Conservation (phyloP, 2,888 invertebrate species). For the Elmis aenea region DNA sequence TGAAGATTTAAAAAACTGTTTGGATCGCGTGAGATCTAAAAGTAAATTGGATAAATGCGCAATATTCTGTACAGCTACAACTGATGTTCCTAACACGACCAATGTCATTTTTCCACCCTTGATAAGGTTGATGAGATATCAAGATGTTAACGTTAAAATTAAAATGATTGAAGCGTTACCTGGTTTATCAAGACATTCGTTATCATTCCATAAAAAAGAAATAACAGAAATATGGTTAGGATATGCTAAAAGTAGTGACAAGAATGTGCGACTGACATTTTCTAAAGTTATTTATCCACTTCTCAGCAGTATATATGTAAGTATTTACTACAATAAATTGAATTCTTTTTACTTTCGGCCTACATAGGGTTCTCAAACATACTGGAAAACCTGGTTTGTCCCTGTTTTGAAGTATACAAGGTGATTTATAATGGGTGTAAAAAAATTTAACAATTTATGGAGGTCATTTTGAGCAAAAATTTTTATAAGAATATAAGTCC, state of each 20-base stretch:
- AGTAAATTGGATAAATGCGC: no score
- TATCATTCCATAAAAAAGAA: slow-evolving; percentile 41
- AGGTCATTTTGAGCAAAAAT: no score
- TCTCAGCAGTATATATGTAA: slow-evolving; percentile 35
- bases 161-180: slow-evolving; percentile 41
- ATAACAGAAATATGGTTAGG: slow-evolving; percentile 43
- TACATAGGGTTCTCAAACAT: no score
- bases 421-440: no score
- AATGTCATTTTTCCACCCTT: slow-evolving; percentile 1
- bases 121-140: background rate
- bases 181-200: slow-evolving; percentile 45
- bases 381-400: no score
- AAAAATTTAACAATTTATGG: no score
- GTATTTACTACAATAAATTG: slow-evolving; percentile 5
- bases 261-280: slow-evolving; percentile 39
- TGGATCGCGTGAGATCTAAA: no score
- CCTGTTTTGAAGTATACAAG: no score
- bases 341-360: background rate
- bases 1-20: no score
- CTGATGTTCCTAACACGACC: no score
- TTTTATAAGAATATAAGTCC: no score
- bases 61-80: no score
- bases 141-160: slow-evolving; percentile 34
- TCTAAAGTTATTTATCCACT: slow-evolving; percentile 36
- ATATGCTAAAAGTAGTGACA: slow-evolving; percentile 39